Evolutionary conservation across 2,113 vertebrate species (phyloP).

Genomic region (Sander lucioperca): DNA sequence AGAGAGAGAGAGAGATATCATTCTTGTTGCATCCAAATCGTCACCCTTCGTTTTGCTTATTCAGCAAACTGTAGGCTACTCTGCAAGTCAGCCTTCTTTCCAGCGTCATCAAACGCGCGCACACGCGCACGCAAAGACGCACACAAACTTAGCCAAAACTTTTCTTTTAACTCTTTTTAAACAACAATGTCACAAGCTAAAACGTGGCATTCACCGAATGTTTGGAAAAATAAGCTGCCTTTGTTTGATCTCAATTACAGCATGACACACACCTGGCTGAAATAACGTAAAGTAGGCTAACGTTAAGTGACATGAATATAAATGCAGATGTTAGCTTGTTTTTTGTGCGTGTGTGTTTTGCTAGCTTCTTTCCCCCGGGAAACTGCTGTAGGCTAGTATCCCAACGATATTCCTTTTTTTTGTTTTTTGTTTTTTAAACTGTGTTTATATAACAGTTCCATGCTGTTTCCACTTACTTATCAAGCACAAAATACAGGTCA

Average conservation of each 20-base stretch:
- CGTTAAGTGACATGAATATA: background rate
- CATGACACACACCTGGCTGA: background rate
- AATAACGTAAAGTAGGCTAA: background rate
- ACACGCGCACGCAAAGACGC: background rate
- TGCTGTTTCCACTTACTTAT: constrained; percentile 88
- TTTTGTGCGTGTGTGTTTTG: background rate
- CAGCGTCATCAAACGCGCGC: constrained; percentile 32
- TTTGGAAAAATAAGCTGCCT: background rate
- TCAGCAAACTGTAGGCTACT: constrained; percentile 64
- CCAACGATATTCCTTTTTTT: background rate
- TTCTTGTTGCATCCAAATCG: background rate
- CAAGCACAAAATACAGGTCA: constrained; percentile 94
- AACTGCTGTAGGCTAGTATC: no score
- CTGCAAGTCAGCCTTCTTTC: constrained; percentile 39
- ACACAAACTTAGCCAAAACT: background rate
- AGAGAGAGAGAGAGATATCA: background rate
- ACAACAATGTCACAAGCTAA: background rate
- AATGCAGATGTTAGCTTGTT: constrained; percentile 1
- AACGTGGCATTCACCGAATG: background rate
- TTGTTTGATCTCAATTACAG: background rate
- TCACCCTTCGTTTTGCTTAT: constrained; percentile 48
- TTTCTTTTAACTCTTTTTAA: background rate
- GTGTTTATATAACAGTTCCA: constrained; percentile 5
- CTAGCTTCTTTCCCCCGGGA: background rate
- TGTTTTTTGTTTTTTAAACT: no score